Evolutionary conservation across 2,888 invertebrate species (phyloP).

Genomic region (Selenia dentaria): DNA sequence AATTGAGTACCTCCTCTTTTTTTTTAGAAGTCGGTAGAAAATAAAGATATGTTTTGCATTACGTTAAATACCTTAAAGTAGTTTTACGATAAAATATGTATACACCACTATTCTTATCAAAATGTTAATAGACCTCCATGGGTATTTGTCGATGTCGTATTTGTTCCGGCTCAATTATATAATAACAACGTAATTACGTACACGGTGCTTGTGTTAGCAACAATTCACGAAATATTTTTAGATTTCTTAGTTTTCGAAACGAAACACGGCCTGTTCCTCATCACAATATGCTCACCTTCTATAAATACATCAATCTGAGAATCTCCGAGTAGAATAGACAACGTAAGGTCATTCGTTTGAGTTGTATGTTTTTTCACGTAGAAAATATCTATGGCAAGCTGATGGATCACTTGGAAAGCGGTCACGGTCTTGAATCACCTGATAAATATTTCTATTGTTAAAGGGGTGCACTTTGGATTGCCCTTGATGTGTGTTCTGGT

Average conservation of each 20-base stretch:
- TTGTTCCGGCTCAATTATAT: constrained; percentile 52
- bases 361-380: constrained; percentile 10
- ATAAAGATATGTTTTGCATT: constrained; percentile 17
- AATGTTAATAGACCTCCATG: neutral
- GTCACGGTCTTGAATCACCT: constrained; percentile 7
- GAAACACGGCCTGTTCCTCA: constrained; percentile 10
- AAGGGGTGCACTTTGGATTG: too few relatives aligned
- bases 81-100: constrained; percentile 31
- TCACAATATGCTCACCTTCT: constrained; percentile 21
- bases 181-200: neutral
- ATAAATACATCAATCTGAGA: constrained; percentile 19
- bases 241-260: constrained; percentile 14
- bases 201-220: neutral
- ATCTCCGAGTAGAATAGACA: constrained; percentile 12
- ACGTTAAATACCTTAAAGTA: constrained; percentile 23
- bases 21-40: too few relatives aligned
- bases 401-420: constrained; percentile 11
- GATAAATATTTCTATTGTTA: constrained; percentile 12
- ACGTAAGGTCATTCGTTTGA: constrained; percentile 12
- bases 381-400: constrained; percentile 6
- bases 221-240: constrained; percentile 5
- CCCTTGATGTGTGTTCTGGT: too few relatives aligned
- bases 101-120: constrained; percentile 39
- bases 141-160: constrained; percentile 31
- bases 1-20: too few relatives aligned